These are phyloP conservation scores for Hephaestus fuliginosus DNA, from an alignment of 2,797 vertebrate genomes.

Conservation along the genomic window DNA sequence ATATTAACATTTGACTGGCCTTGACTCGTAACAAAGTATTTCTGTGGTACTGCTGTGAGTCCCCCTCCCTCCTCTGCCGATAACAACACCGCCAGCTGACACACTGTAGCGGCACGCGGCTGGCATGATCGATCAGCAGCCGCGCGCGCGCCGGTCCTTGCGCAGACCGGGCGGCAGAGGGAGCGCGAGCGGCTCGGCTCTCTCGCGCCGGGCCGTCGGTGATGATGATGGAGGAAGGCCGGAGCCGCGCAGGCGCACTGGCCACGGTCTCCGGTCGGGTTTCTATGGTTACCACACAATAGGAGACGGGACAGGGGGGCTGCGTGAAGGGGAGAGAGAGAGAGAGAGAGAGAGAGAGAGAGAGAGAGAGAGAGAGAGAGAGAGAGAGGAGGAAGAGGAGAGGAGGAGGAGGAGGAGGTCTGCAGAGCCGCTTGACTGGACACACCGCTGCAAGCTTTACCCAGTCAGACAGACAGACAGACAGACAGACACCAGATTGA, in stretches of 20 bases:
- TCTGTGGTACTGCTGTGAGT: too few relatives aligned
- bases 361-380: conserved; percentile 57
- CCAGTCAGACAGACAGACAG: conserved; percentile 39
- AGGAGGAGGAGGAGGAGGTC: conserved; percentile 76
- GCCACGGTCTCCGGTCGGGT: conserved; percentile 79
- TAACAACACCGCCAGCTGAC: background rate
- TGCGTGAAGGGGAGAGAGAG: conserved; percentile 78
- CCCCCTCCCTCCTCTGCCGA: too few relatives aligned
- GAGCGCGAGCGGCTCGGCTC: conserved; percentile 65
- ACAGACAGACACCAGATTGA: conserved; percentile 10
- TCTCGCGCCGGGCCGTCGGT: conserved; percentile 50
- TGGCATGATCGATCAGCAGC: background rate
- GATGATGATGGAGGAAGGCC: conserved; percentile 65
- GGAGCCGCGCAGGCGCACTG: conserved; percentile 78
- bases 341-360: conserved; percentile 57
- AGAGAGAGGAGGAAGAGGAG: conserved; percentile 57
- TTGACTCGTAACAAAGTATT: too few relatives aligned
- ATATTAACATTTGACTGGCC: too few relatives aligned
- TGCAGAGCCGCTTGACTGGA: conserved; percentile 86
- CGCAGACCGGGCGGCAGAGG: conserved; percentile 75
- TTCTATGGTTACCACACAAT: conserved; percentile 89
- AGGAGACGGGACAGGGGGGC: conserved; percentile 88
- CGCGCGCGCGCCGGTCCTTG: conserved; percentile 37
- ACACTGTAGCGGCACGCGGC: conserved; percentile 16
- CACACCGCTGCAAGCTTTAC: conserved; percentile 79